Evolutionary conservation across 2,888 invertebrate species (phyloP), one percentile per base, ranked within the genome.

Genomic region (Philonicus albiceps): DNA sequence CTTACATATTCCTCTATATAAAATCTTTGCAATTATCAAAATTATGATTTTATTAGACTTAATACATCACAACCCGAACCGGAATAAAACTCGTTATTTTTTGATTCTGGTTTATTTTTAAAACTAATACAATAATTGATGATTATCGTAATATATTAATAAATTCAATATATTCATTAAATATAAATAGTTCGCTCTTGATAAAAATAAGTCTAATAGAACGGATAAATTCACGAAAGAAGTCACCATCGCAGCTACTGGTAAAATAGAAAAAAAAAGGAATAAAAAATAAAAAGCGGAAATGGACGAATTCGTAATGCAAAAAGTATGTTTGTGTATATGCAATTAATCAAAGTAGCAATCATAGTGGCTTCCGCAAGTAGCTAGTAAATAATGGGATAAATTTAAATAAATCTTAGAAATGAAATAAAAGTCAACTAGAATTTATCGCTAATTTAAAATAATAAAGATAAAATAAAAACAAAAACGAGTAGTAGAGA

Each of bases 51-150:
- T 1, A n/a, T 49, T n/a, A 49, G n/a, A 49, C 16, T 43, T 43
- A 0, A 16, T 43, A n/a, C 49, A 1, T 3, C 49, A 49, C 16
- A n/a, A n/a, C 5, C 49, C n/a, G 49, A n/a, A 49, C 0, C 6
- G 1, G 37, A 75, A 75, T 75, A 75, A 75, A 75, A 75, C 30
- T 3, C 37, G 2, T 11, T 19, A 16, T n/a, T 3, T 37, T 37
- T 78, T 37, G 78, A 78, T 84, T 83, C 73, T 84, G 43, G 73
- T 84, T 73, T 84, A 84, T 84, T 84, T 64, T 64, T 84, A 27
- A 84, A 84, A 72, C 73, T 73, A 84, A 73, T 84, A 84, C 84
- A 84, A 84, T 84, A 84, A 84, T 78, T 84, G 73, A 40, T 73
- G 73, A 72, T 72, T 84, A 84, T 30, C 53, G 22, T 84, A 84